Evolutionary conservation across 2,797 vertebrate species (phyloP), one percentile per base, ranked within the genome.

Genomic region (Holocentrus rufus): DNA sequence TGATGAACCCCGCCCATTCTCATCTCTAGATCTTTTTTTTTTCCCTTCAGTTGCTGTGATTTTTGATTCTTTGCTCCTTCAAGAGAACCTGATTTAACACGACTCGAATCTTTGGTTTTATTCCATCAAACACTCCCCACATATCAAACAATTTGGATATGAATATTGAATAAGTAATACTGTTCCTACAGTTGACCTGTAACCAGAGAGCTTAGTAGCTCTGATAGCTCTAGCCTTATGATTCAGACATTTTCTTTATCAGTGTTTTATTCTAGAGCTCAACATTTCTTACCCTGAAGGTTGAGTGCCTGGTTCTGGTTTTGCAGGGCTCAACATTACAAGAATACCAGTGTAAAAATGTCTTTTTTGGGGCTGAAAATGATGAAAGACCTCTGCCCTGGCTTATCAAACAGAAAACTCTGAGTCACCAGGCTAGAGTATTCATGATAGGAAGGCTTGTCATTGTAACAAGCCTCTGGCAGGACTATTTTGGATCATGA

Each of bases 21-120:
- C 9, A 13, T 39, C 17, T 4, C 17, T 10, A 42, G 20, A 8
- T 39, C 53, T 61, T 5, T 7, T 46, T 68, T 47, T 74, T 74
- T 34, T 70, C 42, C 47, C 23, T 7, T 1, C 66, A 81, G 87
- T 89, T 90, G 87, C 83, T 91, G 84, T 88, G 74, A 82, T 86
- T 82, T 61, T 88, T 85, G 50, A 80, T 81, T 77, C 71, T 76
- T 7, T 23, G 39, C 11, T 61, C 25, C 23, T 85, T 69, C 70
- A 86, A 88, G 68, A 79, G 79, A 81, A 27, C 3, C 53, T 67
- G 77, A 85, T 81, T 81, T 81, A 76, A 83, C 56, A 74, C 82
- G 61, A 78, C 80, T 87, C 74, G 65, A 79, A 68, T 82, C 57
- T 18, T 81, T 76, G n/a, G n/a, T 78, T 1, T 65, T 72, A 42